Conservation (phyloP, 2,888 invertebrate species). For the Cephus pulcher region DNA sequence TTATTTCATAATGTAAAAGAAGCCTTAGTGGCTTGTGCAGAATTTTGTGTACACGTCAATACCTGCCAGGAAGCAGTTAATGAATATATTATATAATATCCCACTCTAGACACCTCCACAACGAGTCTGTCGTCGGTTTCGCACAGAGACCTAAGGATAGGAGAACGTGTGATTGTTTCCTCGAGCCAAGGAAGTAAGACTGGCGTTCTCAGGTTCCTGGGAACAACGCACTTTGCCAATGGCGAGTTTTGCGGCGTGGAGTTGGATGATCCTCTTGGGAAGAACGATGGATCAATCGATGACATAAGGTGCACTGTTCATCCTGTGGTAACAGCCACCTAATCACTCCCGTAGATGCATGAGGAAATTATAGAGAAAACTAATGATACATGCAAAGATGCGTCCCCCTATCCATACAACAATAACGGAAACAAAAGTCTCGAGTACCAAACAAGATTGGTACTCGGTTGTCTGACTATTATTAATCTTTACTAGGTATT, state of each 20-base stretch:
- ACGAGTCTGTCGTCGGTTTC: conserved; percentile 67
- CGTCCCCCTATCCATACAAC: neutral
- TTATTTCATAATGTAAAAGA: neutral
- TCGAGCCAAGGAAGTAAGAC: conserved; percentile 89
- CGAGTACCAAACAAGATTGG: neutral
- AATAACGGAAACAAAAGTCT: neutral
- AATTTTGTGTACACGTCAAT: neutral
- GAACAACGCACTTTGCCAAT: conserved; percentile 88
- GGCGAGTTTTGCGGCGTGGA: conserved; percentile 98
- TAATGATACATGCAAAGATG: neutral
- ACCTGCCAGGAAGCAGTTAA: neutral
- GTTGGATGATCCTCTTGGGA: conserved; percentile 92
- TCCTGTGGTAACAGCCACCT: neutral
- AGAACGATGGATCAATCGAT: conserved; percentile 95
- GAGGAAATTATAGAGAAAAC: neutral
- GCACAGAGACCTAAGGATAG: conserved; percentile 78
- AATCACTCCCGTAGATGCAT: conserved; percentile 2
- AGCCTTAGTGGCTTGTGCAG: neutral
- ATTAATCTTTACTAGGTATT: conserved; percentile 78
- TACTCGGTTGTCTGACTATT: neutral
- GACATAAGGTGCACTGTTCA: conserved; percentile 79
- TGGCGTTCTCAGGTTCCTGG: conserved; percentile 87
- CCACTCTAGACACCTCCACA: conserved; percentile 67
- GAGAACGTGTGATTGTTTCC: conserved; percentile 92
- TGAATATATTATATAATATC: conserved; percentile 8